Evolutionary conservation across 2,797 vertebrate species (phyloP).

Genomic region (Mus minutoides): DNA sequence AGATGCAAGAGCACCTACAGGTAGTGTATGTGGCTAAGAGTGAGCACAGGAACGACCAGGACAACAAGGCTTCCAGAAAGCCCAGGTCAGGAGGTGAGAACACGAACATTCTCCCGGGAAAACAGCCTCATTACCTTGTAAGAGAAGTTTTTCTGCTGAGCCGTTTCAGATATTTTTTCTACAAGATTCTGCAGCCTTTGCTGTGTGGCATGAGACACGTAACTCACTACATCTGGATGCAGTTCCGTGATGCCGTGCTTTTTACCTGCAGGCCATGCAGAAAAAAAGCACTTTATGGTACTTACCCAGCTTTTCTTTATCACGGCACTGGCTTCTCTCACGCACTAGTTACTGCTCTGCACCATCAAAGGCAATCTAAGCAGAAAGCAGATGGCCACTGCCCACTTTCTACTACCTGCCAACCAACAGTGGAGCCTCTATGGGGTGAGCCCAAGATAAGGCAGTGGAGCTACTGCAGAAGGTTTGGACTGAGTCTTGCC

Average conservation of each 20-base stretch:
- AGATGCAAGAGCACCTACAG: neutral
- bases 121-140: slow-evolving; percentile 91
- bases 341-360: neutral
- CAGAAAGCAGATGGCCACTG: neutral
- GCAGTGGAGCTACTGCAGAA: neutral
- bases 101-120: neutral
- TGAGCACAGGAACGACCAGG: neutral
- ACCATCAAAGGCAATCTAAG: neutral
- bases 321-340: rapidly evolving
- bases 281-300: neutral
- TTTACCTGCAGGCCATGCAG: slow-evolving; percentile 88
- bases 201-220: slow-evolving; percentile 95
- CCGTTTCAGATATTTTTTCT: slow-evolving; percentile 94
- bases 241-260: slow-evolving; percentile 94
- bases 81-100: rapidly evolving
- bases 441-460: neutral
- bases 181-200: slow-evolving; percentile 93
- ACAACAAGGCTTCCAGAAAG: neutral
- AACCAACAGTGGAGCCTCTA: no score
- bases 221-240: slow-evolving; percentile 94
- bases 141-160: slow-evolving; percentile 93
- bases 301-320: no score
- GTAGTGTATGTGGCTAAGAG: no score
- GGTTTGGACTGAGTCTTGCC: neutral
- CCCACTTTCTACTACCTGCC: neutral